Evolutionary conservation across 2,888 invertebrate species (phyloP).

Genomic region (Cerastoderma edule): DNA sequence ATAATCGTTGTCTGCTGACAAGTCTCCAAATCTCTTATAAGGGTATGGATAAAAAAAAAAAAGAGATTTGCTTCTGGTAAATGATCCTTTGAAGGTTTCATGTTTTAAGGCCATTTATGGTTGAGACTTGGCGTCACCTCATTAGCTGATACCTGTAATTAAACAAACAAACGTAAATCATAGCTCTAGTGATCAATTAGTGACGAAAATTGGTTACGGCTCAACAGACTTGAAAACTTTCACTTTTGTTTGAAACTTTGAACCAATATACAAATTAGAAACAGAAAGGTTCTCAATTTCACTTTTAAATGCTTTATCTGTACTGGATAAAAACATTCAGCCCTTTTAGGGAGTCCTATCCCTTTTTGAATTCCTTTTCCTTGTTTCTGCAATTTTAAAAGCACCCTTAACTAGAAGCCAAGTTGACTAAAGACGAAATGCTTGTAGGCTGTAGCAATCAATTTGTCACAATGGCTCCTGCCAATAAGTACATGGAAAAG

Average conservation of each 20-base stretch:
- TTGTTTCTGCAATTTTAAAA: no score
- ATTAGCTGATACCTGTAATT: constrained; percentile 45
- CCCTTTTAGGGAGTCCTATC: no score
- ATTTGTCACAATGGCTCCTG: no score
- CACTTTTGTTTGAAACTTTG: constrained; percentile 4
- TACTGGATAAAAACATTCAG: background rate
- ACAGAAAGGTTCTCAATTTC: constrained; percentile 3
- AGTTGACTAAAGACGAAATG: no score
- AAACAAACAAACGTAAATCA: constrained; percentile 39
- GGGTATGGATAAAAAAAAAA: no score
- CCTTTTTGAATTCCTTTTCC: no score
- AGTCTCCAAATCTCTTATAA: no score
- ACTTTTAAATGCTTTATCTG: background rate
- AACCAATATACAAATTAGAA: background rate
- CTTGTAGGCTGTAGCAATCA: no score
- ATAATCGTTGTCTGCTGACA: no score
- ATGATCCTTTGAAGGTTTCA: background rate
- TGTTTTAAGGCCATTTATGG: constrained; percentile 1
- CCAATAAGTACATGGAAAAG: no score
- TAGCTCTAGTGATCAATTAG: background rate
- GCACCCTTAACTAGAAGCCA: no score
- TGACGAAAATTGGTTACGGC: background rate
- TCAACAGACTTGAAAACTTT: constrained; percentile 8
- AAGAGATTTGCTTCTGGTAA: no score
- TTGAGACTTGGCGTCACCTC: constrained; percentile 18